Base-by-base conservation (phyloP, 2,797 vertebrate species). In the Schizothorax lantsangensis region DNA sequence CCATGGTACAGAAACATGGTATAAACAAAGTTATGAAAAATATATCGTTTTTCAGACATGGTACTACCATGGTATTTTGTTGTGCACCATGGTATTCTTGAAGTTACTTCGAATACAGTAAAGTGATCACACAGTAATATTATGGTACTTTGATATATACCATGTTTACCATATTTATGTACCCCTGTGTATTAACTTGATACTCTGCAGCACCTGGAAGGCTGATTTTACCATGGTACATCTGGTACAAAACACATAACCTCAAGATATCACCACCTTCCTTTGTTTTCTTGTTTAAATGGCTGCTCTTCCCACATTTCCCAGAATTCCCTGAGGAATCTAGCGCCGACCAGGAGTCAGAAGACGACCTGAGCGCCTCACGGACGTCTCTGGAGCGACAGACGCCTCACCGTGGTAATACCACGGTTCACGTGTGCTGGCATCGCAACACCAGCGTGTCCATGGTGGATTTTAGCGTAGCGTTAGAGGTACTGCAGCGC, bases 341-440 rank as follows among this genome's bases (percentile, higher is more conserved):
- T 71, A 97, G 98, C 92, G 97, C 96, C 14, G 84, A 86, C 12
- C 84, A 86, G 90, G 98, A 99, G 94, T 99, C 98, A 0, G 98
- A 99, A 94, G 98, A 99, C 6, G 98, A 99, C 92, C 94, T 97
- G 93, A 95, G 96, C 73, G 94, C 97, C 79, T 96, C 96, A 9
- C 97, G 95, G 89, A 95, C 95, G 87, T 97, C 97, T 21, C 94
- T 97, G 91, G 98, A 99, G 93, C 96, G 95, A 94, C 97, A 97
- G 84, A 47, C 96, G 66, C 96, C 97, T 87, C 98, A 98, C 94
- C 98, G 98, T 91, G 98, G 97, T 95, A 99, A 99, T 95, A 99
- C 98, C 91, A 98, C 97, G 95, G 98, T 99, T 94, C 98, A 99
- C 82, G 98, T 99, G 94, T 99, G 98, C 95, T 99, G 98, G 98